Evolutionary conservation across 30 jellyfish, hydroid and myxozoan genomes (phyloP), one percentile per base, ranked within the genome.

Genomic region (Cassiopea andromeda): DNA sequence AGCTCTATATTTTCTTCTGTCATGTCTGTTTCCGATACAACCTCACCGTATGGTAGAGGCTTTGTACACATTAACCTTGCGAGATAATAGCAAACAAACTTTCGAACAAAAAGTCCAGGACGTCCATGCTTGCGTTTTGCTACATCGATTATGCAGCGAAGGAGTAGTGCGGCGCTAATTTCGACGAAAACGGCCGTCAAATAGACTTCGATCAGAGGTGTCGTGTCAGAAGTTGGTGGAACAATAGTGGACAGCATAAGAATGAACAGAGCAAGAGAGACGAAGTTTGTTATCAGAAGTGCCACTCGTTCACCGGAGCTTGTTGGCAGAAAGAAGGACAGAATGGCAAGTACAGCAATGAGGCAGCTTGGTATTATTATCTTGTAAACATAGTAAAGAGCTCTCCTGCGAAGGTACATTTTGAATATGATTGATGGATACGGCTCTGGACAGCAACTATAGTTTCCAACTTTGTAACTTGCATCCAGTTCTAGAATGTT

Each of bases 371-470:
- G 98, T 13, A 93, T 49, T 18, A 93, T 69, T 76, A 93, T 49
- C 27, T 93, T 93, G 81, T 70, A 87, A 17, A 93, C 18, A 38
- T 93, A 93, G 85, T 72, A 89, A 17, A 66, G 80, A 16, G 94
- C 77, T 46, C 98, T 82, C 79, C 98, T 88, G 43, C 87, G 67
- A 70, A 93, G 48, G 17, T 58, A 45, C 77, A 93, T 47, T 18
- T 69, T 87, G 76, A 80, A 93, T 49, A 87, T 85, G 72, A 93
- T 69, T 48, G 97, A 87, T 58, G 90, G 92, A 74, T 82, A 93
- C 2, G 98, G 98, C 78, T 93, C 92, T 19, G 93, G 94, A 64
- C 98, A 93, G 90, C 98, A 93, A 8, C 78, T 59, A 90, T 87
- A 93, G 79, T 73, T 27, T 3, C 91, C 92, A 1, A 93, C 47